These are phyloP conservation scores for Caenorhabditis wallacei DNA, from an alignment of 2,888 invertebrate species.

Conservation along the genomic window DNA sequence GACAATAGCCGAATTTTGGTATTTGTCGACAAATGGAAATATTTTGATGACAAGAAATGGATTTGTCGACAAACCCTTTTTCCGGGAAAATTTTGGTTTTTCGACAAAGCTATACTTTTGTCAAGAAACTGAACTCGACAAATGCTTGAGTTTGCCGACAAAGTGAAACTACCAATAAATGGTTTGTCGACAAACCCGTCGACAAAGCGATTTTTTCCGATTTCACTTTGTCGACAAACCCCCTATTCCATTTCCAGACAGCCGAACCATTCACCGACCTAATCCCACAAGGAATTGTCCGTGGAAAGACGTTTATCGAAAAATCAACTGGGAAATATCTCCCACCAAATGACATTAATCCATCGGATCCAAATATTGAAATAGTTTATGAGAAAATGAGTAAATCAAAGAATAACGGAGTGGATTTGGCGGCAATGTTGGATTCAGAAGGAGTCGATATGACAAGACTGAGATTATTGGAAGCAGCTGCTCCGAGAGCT, in stretches of 20 bases:
- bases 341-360: slow-evolving; percentile 86
- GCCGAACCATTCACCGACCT: slow-evolving; percentile 93
- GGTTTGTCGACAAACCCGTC: no score
- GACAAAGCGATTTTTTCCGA: no score
- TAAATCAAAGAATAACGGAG: slow-evolving; percentile 96
- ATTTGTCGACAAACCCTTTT: no score
- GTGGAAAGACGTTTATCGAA: slow-evolving; percentile 70
- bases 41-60: no score
- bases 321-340: slow-evolving; percentile 90
- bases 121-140: no score
- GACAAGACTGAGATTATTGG: slow-evolving; percentile 92
- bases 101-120: no score
- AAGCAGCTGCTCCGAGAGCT: slow-evolving; percentile 93
- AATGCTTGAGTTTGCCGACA: no score
- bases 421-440: slow-evolving; percentile 86
- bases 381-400: slow-evolving; percentile 99
- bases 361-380: slow-evolving; percentile 41
- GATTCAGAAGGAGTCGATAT: slow-evolving; percentile 92
- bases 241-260: slow-evolving; percentile 4
- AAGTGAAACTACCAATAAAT: no score
- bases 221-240: neutral
- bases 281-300: slow-evolving; percentile 88
- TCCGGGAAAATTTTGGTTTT: no score
- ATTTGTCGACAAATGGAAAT: no score
- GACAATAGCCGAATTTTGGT: no score